A percentile compares a stretch with the other conserved stretches of the same genome.
Conservation (phyloP, 92 coral and sea anemone genomes). For the Anthopleura xanthogrammica region DNA sequence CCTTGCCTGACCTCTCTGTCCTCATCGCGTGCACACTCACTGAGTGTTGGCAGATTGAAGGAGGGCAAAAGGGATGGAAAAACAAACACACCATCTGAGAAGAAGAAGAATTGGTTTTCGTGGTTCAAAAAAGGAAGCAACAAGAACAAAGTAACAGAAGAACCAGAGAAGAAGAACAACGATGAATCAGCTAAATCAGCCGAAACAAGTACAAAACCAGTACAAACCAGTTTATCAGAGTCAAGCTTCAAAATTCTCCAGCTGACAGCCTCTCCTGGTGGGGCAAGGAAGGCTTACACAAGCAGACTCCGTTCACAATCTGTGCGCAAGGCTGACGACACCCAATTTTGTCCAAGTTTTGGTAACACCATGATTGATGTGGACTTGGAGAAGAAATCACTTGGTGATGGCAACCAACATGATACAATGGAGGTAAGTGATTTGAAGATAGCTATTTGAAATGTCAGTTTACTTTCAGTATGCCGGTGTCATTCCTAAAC, state of each 20-base stretch:
- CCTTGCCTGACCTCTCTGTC: background rate
- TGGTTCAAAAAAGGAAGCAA: background rate
- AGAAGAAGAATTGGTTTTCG: background rate
- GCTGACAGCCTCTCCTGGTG: conserved; percentile 11
- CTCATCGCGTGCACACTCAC: background rate
- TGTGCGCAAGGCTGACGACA: background rate
- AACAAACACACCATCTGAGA: background rate
- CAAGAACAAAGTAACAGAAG: background rate
- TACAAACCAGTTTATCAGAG: background rate
- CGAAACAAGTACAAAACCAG: background rate
- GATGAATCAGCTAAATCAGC: background rate
- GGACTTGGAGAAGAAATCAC: background rate
- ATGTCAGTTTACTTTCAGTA: too few relatives aligned
- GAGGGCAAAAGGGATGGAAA: background rate
- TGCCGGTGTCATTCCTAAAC: background rate
- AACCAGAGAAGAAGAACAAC: background rate
- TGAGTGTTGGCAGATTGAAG: background rate
- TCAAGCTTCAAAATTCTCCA: background rate
- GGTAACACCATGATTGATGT: background rate
- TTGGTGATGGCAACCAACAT: background rate
- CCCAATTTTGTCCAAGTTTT: background rate
- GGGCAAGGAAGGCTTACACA: background rate
- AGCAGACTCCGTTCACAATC: background rate
- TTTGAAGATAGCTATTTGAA: background rate
- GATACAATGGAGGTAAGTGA: background rate